These are phyloP conservation scores for Heterotis niloticus DNA, from an alignment of 2,113 vertebrate genomes.

Conservation along the genomic window DNA sequence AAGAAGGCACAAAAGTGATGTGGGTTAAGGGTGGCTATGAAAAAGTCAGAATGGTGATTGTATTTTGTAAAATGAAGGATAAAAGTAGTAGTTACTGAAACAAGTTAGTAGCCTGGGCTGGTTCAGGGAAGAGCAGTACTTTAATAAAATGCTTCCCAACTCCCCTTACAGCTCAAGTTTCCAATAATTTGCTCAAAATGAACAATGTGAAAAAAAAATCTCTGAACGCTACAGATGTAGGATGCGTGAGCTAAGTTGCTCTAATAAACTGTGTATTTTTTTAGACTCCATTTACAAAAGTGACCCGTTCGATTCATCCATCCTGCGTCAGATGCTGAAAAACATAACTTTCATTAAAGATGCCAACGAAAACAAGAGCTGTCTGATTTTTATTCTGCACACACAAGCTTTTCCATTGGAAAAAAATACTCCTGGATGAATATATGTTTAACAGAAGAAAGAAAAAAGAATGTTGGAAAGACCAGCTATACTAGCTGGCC, in stretches of 20 bases:
- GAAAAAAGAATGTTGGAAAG: not conserved
- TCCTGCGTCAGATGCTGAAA: slow-evolving; percentile 26
- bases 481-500: too few species aligned
- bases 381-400: slow-evolving; percentile 8
- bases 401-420: not conserved
- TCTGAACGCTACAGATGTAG: slow-evolving; percentile 49
- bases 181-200: slow-evolving; percentile 34
- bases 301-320: slow-evolving; percentile 10
- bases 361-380: slow-evolving; percentile 29
- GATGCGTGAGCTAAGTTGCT: slow-evolving; percentile 37
- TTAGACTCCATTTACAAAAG: slow-evolving; percentile 10
- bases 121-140: slow-evolving; percentile 29
- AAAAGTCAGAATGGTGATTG: slow-evolving; percentile 15
- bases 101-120: slow-evolving; percentile 55
- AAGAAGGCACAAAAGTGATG: slow-evolving; percentile 24
- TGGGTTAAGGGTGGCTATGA: slow-evolving; percentile 32
- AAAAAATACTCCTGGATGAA: not conserved
- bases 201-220: slow-evolving; percentile 38
- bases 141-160: not conserved
- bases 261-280: slow-evolving; percentile 27
- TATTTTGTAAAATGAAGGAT: slow-evolving; percentile 51
- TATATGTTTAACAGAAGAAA: not conserved
- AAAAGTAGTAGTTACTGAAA: slow-evolving; percentile 36
- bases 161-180: slow-evolving; percentile 55
- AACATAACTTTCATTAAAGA: slow-evolving; percentile 44